phyloP scores from a whole-genome alignment of 2,113 vertebrate species.

The Anolis carolinensis region DNA sequence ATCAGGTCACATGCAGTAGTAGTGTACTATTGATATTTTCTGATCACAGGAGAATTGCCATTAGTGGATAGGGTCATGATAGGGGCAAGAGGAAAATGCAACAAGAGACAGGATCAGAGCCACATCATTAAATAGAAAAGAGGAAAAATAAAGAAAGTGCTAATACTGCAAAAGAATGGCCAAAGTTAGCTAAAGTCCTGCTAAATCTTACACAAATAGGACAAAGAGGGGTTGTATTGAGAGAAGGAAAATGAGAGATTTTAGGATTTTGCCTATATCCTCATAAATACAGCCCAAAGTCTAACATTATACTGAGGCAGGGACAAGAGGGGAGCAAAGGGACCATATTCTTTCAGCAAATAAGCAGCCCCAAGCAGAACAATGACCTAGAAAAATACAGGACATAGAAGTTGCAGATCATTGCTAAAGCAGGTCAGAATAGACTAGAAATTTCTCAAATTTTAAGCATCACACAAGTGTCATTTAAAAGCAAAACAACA shows the following conservation, averaged over 20 bases:
- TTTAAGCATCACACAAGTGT: not conserved
- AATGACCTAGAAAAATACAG: slow-evolving; percentile 32
- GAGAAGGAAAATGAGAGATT: not conserved
- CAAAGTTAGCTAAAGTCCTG: not conserved
- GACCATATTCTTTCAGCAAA: slow-evolving; percentile 20
- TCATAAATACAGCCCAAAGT: not conserved
- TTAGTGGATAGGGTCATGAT: not conserved
- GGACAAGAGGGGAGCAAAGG: not conserved
- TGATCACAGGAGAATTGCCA: too few relatives aligned
- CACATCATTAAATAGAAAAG: not conserved
- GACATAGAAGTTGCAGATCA: not conserved
- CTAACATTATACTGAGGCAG: not conserved
- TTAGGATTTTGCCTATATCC: slow-evolving; percentile 25
- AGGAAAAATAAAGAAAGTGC: not conserved
- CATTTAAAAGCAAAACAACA: slow-evolving; percentile 8
- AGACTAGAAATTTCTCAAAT: not conserved
- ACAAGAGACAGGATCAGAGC: not conserved
- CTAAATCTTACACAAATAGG: not conserved
- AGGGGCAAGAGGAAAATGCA: not conserved
- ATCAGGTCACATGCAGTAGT: too few relatives aligned
- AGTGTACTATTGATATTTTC: too few relatives aligned
- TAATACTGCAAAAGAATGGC: slow-evolving; percentile 1
- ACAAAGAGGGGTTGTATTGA: not conserved
- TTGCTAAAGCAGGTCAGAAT: slow-evolving; percentile 15
- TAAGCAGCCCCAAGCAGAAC: not conserved